Percentiles rank a stretch among this genome's conserved stretches.
Evolutionary conservation across 2,113 vertebrate genomes (phyloP).

Genomic region (Picathartes gymnocephalus): DNA sequence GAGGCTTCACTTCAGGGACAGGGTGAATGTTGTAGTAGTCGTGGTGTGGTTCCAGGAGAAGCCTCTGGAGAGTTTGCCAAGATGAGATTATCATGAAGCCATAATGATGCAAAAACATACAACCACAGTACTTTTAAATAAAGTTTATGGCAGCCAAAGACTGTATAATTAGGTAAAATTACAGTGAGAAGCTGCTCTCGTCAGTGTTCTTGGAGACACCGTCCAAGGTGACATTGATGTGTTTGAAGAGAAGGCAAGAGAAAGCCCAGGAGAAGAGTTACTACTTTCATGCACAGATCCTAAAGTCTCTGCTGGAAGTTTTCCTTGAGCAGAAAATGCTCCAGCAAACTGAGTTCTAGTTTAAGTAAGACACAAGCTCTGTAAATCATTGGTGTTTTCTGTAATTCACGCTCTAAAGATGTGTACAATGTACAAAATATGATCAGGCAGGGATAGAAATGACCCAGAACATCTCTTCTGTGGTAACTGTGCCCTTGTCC

Average conservation of each 20-base stretch:
- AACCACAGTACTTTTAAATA: background rate
- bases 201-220: background rate
- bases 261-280: background rate
- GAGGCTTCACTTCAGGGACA: background rate
- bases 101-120: background rate
- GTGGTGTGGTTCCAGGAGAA: background rate
- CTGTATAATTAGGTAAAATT: background rate
- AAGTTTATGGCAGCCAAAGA: background rate
- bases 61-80: background rate
- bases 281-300: background rate
- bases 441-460: background rate
- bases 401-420: background rate
- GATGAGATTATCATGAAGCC: background rate
- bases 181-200: background rate
- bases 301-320: background rate
- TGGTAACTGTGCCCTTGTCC: background rate
- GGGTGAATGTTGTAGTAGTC: background rate
- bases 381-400: background rate
- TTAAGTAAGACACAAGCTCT: background rate
- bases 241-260: background rate
- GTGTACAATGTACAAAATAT: background rate
- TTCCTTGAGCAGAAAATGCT: background rate
- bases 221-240: background rate
- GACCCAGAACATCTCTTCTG: background rate
- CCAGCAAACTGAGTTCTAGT: background rate